A percentile compares a stretch with the other conserved stretches of the same genome.
Evolutionary conservation across 2,888 invertebrate species (phyloP).

Genomic region (Tuberolachnus salignus): DNA sequence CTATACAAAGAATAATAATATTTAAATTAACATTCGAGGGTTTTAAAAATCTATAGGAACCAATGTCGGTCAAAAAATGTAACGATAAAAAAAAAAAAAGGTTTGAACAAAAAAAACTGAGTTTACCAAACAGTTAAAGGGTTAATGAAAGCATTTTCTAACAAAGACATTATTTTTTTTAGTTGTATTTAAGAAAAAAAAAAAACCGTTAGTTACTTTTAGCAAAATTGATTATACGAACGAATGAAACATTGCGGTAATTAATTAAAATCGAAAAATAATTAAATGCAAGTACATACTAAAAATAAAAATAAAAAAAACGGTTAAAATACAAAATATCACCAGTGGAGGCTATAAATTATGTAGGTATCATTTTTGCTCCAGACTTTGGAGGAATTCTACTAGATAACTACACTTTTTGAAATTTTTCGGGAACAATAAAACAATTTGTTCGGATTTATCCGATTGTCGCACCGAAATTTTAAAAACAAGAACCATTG

Average conservation of each 20-base stretch:
- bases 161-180: slow-evolving; percentile 22
- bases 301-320: neutral
- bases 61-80: slow-evolving; percentile 19
- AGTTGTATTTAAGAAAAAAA: slow-evolving; percentile 9
- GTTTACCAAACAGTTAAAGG: slow-evolving; percentile 38
- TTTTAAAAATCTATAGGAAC: slow-evolving; percentile 14
- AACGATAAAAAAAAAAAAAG: neutral
- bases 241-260: neutral
- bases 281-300: no score
- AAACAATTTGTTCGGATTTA: no score
- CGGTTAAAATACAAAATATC: no score
- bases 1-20: slow-evolving; percentile 52
- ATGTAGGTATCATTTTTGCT: no score
- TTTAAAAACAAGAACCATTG: no score
- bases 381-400: no score
- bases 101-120: no score
- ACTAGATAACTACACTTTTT: no score
- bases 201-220: slow-evolving; percentile 13
- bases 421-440: no score
- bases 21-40: slow-evolving; percentile 36
- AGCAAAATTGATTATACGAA: neutral
- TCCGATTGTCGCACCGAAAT: no score
- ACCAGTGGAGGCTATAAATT: no score
- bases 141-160: slow-evolving; percentile 15
- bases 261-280: neutral